Evolutionary conservation across 2,797 vertebrate genomes (phyloP).

Genomic region (Scleropages formosus): DNA sequence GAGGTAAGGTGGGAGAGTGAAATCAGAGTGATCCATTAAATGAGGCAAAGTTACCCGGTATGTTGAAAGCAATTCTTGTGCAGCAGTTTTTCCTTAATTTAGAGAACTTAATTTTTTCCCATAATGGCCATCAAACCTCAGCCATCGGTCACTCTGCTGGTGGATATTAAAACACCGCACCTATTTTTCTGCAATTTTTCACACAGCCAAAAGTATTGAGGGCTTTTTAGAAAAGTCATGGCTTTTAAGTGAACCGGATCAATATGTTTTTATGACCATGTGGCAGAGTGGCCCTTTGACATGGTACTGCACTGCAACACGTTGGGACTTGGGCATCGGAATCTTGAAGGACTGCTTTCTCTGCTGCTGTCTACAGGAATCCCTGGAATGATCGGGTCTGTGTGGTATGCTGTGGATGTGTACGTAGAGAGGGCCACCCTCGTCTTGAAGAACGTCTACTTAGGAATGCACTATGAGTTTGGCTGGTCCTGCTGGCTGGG

Average conservation of each 20-base stretch:
- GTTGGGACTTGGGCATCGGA: background rate
- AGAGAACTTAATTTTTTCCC: no score
- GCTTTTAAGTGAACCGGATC: no score
- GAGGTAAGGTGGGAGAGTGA: conserved; percentile 48
- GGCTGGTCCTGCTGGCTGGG: conserved; percentile 67
- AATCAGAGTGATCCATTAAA: background rate
- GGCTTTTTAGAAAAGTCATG: no score
- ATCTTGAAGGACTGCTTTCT: background rate
- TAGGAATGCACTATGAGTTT: conserved; percentile 60
- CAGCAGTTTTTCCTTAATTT: no score
- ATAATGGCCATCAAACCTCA: background rate
- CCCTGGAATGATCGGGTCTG: conserved; percentile 50
- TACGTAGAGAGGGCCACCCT: conserved; percentile 53
- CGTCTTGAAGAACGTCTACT: conserved; percentile 52
- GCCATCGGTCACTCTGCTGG: no score
- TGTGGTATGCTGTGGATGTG: conserved; percentile 56
- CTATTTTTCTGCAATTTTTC: no score
- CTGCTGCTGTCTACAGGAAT: conserved; percentile 43
- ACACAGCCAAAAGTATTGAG: no score
- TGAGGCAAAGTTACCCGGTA: background rate
- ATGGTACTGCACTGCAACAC: no score
- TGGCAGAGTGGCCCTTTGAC: no score
- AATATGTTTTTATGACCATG: no score
- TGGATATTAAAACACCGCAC: no score
- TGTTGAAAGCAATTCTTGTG: no score